Evolutionary conservation across 2,888 invertebrate genomes (phyloP).

Genomic region (Ctenicera cuprea): DNA sequence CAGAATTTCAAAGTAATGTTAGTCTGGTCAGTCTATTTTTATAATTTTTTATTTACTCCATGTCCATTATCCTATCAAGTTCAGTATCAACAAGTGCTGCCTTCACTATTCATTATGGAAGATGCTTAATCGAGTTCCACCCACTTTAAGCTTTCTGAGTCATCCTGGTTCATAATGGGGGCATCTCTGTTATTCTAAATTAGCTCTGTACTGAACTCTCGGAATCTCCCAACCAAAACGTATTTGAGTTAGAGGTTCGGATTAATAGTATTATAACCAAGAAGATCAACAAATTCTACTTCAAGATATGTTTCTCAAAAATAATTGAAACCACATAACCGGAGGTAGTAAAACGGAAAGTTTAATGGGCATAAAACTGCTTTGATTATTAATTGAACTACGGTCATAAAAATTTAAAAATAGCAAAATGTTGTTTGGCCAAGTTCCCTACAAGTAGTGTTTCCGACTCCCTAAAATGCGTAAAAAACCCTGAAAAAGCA

Average conservation of each 20-base stretch:
- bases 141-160: constrained; percentile 14
- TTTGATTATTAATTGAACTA: not conserved
- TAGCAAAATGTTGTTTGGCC: no score
- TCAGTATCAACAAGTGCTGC: constrained; percentile 25
- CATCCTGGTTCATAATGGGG: constrained; percentile 14
- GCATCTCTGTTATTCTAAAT: constrained; percentile 12
- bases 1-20: no score
- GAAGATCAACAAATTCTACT: no score
- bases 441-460: no score
- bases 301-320: no score
- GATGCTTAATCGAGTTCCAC: constrained; percentile 1
- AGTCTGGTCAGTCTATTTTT: no score
- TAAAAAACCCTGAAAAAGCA: not conserved
- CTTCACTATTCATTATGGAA: constrained; percentile 13
- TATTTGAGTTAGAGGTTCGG: not conserved
- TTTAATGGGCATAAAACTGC: not conserved
- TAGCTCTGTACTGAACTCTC: constrained; percentile 12
- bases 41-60: no score
- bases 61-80: constrained; percentile 20
- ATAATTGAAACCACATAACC: not conserved
- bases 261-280: not conserved
- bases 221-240: constrained; percentile 13
- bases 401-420: no score
- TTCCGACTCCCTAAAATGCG: no score
- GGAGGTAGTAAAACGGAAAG: not conserved